A percentile compares a stretch with the other conserved stretches of the same genome.
Conservation (phyloP, 2,888 invertebrate genomes). For the Meloe dianella region DNA sequence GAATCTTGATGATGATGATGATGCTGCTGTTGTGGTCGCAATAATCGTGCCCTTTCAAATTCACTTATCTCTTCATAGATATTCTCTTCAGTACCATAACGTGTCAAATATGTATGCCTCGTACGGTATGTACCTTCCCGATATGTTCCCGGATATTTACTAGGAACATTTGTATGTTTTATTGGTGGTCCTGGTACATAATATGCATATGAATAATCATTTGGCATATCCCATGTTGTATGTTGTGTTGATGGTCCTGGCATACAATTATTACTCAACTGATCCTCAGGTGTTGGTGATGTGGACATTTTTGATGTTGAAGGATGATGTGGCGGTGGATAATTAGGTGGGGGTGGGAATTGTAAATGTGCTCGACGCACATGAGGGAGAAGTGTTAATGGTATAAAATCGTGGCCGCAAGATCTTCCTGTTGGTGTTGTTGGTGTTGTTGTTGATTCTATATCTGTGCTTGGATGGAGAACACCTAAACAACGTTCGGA, state of each 20-base stretch:
- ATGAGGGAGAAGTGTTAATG: slow-evolving; percentile 36
- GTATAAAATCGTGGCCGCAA: slow-evolving; percentile 10
- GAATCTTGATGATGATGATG: slow-evolving; percentile 53
- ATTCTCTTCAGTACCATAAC: slow-evolving; percentile 85
- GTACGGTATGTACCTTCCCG: slow-evolving; percentile 54
- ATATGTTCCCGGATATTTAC: slow-evolving; percentile 50
- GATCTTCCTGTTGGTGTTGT: background rate
- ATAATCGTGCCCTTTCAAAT: slow-evolving; percentile 56
- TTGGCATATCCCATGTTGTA: slow-evolving; percentile 50
- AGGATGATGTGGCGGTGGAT: slow-evolving; percentile 64
- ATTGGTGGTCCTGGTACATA: slow-evolving; percentile 74
- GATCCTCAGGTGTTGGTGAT: slow-evolving; percentile 42
- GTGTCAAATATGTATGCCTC: slow-evolving; percentile 74
- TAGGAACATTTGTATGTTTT: slow-evolving; percentile 69
- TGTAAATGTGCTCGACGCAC: slow-evolving; percentile 65
- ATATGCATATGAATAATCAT: slow-evolving; percentile 84
- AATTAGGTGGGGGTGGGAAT: slow-evolving; percentile 77
- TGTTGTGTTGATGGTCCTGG: slow-evolving; percentile 49
- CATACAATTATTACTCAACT: slow-evolving; percentile 38
- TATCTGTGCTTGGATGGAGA: slow-evolving; percentile 3
- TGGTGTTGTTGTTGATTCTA: background rate
- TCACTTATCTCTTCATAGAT: slow-evolving; percentile 83
- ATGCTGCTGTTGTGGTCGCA: slow-evolving; percentile 31
- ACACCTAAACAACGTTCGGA: slow-evolving; percentile 31
- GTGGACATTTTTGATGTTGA: slow-evolving; percentile 51